A percentile compares a stretch with the other conserved stretches of the same genome.
phyloP scores from a whole-genome alignment of 1,140 invertebrate species.

The Listronotus bonariensis region DNA sequence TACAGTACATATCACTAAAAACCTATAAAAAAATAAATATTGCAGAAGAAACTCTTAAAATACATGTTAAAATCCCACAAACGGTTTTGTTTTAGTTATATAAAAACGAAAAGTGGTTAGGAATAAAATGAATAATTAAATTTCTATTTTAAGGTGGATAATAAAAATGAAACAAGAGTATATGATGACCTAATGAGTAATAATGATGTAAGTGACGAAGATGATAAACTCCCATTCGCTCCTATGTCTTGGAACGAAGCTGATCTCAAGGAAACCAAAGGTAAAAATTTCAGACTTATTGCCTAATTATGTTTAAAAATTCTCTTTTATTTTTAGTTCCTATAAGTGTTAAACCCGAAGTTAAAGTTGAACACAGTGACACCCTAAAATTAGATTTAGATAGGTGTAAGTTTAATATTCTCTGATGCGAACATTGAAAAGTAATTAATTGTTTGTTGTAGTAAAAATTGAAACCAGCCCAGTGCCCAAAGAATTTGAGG shows the following conservation, averaged over 20 bases:
- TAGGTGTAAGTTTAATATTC: constrained; percentile 22
- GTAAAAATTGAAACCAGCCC: constrained; percentile 33
- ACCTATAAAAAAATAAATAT: too few relatives aligned
- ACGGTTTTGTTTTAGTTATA: too few relatives aligned
- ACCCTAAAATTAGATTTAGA: constrained; percentile 8
- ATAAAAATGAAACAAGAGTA: constrained; percentile 39
- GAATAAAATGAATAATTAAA: too few relatives aligned
- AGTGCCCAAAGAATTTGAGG: constrained; percentile 25
- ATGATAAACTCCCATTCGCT: constrained; percentile 40
- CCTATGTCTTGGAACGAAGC: constrained; percentile 32
- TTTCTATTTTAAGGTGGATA: constrained; percentile 32
- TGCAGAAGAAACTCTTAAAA: too few relatives aligned
- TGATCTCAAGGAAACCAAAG: constrained; percentile 28
- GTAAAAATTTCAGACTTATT: constrained; percentile 1
- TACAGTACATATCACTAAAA: too few relatives aligned
- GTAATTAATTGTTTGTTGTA: constrained; percentile 6
- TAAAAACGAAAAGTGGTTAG: too few relatives aligned
- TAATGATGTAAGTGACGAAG: constrained; percentile 32
- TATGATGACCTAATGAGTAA: constrained; percentile 35
- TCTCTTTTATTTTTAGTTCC: constrained; percentile 22
- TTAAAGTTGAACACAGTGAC: constrained; percentile 1
- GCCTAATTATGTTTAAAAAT: background rate
- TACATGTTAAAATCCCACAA: too few relatives aligned
- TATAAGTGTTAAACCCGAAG: constrained; percentile 20
- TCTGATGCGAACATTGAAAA: background rate